Conservation (phyloP, 2,888 invertebrate species). For the Watsonalla binaria region DNA sequence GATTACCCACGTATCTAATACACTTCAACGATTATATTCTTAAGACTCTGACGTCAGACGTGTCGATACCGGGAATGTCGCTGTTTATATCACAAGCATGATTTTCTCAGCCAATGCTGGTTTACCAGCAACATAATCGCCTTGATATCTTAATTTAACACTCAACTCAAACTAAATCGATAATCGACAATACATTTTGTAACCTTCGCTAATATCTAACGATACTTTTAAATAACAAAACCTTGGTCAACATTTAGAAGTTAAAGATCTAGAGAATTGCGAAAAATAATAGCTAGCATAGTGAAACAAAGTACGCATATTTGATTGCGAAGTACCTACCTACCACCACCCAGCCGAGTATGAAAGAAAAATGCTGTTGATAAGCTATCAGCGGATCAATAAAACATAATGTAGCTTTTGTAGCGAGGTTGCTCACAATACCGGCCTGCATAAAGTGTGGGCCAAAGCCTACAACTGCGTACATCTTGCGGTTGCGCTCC, state of each 20-base stretch:
- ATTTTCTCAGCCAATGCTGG: too few relatives aligned
- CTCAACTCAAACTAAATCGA: too few relatives aligned
- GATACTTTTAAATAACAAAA: not conserved
- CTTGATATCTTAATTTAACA: too few relatives aligned
- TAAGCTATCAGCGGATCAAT: conserved; percentile 71
- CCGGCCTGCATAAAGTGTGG: not conserved
- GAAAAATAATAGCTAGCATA: not conserved
- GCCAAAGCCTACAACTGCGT: not conserved
- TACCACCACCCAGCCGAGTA: conserved; percentile 23
- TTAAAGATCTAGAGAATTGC: not conserved
- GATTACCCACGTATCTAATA: not conserved
- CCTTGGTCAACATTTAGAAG: not conserved
- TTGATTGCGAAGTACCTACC: not conserved
- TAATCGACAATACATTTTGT: not conserved
- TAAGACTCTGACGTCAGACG: not conserved
- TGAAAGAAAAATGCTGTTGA: conserved; percentile 57
- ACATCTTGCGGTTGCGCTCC: not conserved
- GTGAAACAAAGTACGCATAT: not conserved
- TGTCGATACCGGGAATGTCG: not conserved
- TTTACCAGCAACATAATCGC: too few relatives aligned
- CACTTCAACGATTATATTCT: not conserved
- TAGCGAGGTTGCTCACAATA: conserved; percentile 10
- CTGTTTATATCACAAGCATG: too few relatives aligned
- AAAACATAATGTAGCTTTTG: conserved; percentile 53
- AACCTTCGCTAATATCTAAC: not conserved